phyloP scores from a whole-genome alignment of 2,888 invertebrate genomes.

The Geophilus truncorum region DNA sequence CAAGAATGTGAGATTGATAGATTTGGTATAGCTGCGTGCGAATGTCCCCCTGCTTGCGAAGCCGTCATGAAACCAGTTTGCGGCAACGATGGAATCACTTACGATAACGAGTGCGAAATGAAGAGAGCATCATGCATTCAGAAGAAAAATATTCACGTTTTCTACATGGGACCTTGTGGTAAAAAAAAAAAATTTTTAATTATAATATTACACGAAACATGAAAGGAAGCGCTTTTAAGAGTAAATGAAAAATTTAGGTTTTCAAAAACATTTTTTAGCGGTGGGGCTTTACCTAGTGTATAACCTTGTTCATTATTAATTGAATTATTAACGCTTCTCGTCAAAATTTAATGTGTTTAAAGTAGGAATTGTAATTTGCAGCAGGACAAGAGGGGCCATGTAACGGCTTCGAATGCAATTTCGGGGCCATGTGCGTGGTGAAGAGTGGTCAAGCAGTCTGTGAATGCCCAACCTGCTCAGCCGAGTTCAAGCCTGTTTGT shows the following conservation, averaged over 20 bases:
- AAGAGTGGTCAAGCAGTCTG: conserved; percentile 66
- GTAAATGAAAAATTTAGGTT: not conserved
- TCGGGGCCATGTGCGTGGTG: conserved; percentile 69
- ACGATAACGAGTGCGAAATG: conserved; percentile 53
- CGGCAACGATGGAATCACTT: conserved; percentile 52
- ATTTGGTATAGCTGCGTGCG: conserved; percentile 74
- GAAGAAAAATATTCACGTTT: conserved; percentile 53
- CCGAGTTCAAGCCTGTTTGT: conserved; percentile 78
- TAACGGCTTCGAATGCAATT: conserved; percentile 59
- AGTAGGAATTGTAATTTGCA: not conserved
- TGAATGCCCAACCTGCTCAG: conserved; percentile 76
- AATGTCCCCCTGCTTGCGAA: conserved; percentile 73
- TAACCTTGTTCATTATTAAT: not conserved
- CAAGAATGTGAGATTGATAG: conserved; percentile 77
- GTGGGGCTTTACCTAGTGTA: not conserved
- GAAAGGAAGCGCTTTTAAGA: not conserved
- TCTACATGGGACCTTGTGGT: conserved; percentile 65
- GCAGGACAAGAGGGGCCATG: conserved; percentile 48
- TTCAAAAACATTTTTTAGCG: not conserved
- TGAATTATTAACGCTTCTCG: not conserved
- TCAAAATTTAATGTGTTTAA: not conserved
- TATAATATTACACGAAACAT: conserved; percentile 36
- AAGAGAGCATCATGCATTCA: conserved; percentile 51
- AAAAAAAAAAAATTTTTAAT: conserved; percentile 43
- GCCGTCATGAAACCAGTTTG: conserved; percentile 62